phyloP scores from a whole-genome alignment of 2,888 invertebrate genomes.

The Protodeltote pygarga region DNA sequence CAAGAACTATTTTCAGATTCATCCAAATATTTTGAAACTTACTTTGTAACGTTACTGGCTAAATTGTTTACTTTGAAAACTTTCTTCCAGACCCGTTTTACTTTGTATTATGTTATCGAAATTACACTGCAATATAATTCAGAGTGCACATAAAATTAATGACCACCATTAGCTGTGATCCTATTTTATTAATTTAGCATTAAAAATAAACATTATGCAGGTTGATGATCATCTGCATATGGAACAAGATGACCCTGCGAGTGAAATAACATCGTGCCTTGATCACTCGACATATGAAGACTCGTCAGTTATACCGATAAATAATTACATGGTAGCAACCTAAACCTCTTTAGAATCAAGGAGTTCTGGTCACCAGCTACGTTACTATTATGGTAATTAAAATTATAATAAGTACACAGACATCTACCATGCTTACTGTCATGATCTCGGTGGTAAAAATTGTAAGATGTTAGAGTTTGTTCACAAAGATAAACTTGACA shows the following conservation, averaged over 20 bases:
- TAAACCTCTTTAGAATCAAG: conserved; percentile 36
- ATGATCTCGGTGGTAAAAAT: conserved; percentile 1
- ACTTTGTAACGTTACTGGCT: conserved; percentile 5
- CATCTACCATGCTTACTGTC: conserved; percentile 9
- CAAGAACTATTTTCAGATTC: conserved; percentile 14
- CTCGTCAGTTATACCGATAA: conserved; percentile 9
- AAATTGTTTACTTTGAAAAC: conserved; percentile 15
- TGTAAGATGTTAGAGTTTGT: conserved; percentile 1
- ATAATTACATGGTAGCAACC: conserved; percentile 28
- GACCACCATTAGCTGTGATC: background rate
- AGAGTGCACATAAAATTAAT: background rate
- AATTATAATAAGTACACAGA: conserved; percentile 15
- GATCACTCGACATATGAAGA: conserved; percentile 32
- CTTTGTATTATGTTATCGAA: too few relatives aligned
- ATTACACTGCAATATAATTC: too few relatives aligned
- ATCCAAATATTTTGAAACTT: conserved; percentile 16
- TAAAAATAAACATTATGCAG: conserved; percentile 22
- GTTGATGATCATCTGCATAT: conserved; percentile 30
- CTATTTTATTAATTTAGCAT: background rate
- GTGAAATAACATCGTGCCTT: conserved; percentile 30
- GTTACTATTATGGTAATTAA: conserved; percentile 23
- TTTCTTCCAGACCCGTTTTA: conserved; percentile 20
- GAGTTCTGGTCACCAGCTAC: conserved; percentile 16
- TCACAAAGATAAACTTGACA: conserved; percentile 41
- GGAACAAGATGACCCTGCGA: conserved; percentile 35